A percentile compares a stretch with the other conserved stretches of the same genome.
phyloP scores from a whole-genome alignment of 1,140 invertebrate genomes.

The Lysiphlebus fabarum region DNA sequence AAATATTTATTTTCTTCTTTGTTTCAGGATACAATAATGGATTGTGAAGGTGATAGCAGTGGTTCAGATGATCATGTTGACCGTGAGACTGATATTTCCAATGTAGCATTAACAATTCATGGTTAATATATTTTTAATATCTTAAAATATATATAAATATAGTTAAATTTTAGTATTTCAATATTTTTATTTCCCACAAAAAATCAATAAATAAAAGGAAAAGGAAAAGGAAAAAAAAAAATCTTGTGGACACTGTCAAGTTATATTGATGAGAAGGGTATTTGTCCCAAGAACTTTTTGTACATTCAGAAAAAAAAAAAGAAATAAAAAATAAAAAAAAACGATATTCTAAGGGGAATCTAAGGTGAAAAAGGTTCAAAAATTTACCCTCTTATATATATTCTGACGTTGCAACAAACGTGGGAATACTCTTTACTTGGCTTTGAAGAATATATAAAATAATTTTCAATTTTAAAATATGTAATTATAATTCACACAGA shows the following conservation, averaged over 20 bases:
- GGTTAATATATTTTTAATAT: constrained; percentile 32
- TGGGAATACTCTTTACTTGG: too few relatives aligned
- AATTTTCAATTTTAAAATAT: too few relatives aligned
- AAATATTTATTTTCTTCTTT: constrained; percentile 14
- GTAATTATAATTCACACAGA: too few relatives aligned
- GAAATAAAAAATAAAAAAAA: too few relatives aligned
- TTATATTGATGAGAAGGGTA: not conserved
- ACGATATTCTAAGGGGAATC: too few relatives aligned
- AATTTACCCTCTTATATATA: too few relatives aligned
- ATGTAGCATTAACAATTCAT: constrained; percentile 37
- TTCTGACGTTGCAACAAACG: too few relatives aligned
- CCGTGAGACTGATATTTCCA: constrained; percentile 33
- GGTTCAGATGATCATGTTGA: constrained; percentile 35
- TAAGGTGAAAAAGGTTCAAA: too few relatives aligned
- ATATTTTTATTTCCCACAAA: not conserved
- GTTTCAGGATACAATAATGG: constrained; percentile 43
- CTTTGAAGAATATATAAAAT: too few relatives aligned
- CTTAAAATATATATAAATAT: not conserved
- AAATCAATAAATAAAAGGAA: not conserved
- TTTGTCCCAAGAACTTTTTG: not conserved
- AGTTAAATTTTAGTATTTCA: not conserved
- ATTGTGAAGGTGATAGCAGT: constrained; percentile 35
- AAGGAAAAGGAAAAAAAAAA: not conserved
- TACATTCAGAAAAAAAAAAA: not conserved
- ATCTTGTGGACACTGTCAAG: not conserved